Percentiles rank a stretch among this genome's conserved stretches.
These are phyloP conservation scores for Pelagia noctiluca DNA, from an alignment of 30 jellyfish, hydroid and myxozoan genomes.

Conservation along the genomic window DNA sequence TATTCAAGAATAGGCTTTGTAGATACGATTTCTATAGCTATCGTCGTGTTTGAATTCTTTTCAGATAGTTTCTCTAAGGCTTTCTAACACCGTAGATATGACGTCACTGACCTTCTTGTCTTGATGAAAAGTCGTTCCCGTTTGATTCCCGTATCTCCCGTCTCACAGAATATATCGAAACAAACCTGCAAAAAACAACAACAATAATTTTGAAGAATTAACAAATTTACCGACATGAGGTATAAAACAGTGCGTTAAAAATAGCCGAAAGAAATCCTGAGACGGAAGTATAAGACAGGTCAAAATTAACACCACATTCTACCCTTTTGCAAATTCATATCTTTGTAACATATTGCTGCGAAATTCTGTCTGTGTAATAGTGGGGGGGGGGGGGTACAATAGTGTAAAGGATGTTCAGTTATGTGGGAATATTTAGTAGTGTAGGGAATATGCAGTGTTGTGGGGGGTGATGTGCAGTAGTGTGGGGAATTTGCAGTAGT, in stretches of 20 bases:
- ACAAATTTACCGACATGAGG: background rate
- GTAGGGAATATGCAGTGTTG: too few relatives aligned
- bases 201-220: background rate
- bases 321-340: background rate
- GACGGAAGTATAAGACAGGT: background rate
- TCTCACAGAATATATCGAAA: constrained; percentile 72
- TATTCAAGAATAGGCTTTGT: too few relatives aligned
- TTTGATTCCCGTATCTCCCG: constrained; percentile 26
- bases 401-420: too few relatives aligned
- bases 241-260: background rate
- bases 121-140: constrained; percentile 54
- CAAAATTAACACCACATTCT: background rate
- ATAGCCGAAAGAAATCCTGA: background rate
- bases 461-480: too few relatives aligned
- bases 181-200: constrained; percentile 33
- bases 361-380: too few relatives aligned
- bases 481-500: too few relatives aligned
- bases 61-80: background rate
- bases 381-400: too few relatives aligned
- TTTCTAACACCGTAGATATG: background rate
- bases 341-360: background rate
- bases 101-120: constrained; percentile 39
- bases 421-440: too few relatives aligned
- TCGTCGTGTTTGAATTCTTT: background rate
- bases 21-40: background rate